Conservation (phyloP, 2,113 vertebrate genomes). For the Centropus bengalensis region DNA sequence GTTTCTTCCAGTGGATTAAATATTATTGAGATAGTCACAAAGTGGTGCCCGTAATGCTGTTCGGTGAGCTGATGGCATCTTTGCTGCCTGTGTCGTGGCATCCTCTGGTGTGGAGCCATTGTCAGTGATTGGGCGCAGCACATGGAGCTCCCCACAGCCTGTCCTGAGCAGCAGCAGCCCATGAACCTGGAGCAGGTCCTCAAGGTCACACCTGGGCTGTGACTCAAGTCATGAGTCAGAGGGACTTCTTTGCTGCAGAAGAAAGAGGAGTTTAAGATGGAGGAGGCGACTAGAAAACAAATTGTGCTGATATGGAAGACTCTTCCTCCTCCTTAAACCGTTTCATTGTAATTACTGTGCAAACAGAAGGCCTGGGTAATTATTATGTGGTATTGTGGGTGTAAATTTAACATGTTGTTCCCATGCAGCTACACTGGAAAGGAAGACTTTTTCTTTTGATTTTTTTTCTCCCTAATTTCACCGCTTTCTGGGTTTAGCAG, state of each 20-base stretch:
- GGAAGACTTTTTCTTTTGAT: neutral
- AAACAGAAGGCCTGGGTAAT: slow-evolving; percentile 20
- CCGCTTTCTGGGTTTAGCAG: neutral
- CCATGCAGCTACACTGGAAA: neutral
- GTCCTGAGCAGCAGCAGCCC: accelerated
- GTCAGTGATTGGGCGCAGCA: accelerated
- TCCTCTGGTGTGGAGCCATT: neutral
- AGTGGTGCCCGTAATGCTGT: accelerated
- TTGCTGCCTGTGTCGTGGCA: neutral
- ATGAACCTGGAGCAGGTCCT: neutral
- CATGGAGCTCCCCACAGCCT: neutral
- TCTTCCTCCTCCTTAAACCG: neutral
- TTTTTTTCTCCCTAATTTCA: neutral
- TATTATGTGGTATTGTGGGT: neutral
- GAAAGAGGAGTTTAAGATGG: neutral
- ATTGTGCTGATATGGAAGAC: accelerated
- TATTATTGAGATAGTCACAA: neutral
- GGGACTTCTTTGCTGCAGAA: neutral
- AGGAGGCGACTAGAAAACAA: neutral
- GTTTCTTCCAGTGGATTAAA: neutral
- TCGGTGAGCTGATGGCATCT: neutral
- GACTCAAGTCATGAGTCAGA: accelerated
- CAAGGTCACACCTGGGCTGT: neutral
- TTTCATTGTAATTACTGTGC: neutral
- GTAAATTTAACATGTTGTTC: neutral